phyloP scores from a whole-genome alignment of 2,888 invertebrate species.

The Choristoneura rosaceana region DNA sequence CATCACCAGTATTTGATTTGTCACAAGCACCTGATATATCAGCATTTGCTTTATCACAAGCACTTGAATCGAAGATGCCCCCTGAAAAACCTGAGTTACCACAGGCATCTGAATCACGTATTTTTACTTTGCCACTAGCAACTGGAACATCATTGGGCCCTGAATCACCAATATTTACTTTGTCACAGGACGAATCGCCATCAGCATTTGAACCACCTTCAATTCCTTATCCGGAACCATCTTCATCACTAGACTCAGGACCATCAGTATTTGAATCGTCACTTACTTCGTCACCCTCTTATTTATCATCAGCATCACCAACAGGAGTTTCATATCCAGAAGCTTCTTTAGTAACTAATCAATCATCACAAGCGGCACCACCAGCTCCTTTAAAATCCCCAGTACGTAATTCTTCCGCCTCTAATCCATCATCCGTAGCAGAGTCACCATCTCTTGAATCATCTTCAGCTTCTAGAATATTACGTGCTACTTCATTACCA shows the following conservation, averaged over 20 bases:
- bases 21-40: neutral
- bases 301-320: neutral
- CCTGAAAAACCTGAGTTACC: neutral
- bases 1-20: neutral
- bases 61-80: neutral
- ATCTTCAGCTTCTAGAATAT: neutral
- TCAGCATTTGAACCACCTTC: neutral
- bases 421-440: no score
- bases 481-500: no score
- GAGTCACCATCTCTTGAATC: neutral
- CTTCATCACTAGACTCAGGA: neutral
- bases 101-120: neutral
- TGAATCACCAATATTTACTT: neutral
- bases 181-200: neutral
- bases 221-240: neutral
- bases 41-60: neutral
- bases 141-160: neutral
- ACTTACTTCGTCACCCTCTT: neutral
- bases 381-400: neutral
- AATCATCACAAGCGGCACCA: neutral
- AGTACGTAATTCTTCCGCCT: neutral
- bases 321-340: neutral
- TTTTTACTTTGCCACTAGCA: neutral
- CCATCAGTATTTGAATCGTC: neutral
- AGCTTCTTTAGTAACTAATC: neutral